These are phyloP conservation scores for Agonum fuliginosum DNA, from an alignment of 2,888 invertebrate species.

Conservation along the genomic window DNA sequence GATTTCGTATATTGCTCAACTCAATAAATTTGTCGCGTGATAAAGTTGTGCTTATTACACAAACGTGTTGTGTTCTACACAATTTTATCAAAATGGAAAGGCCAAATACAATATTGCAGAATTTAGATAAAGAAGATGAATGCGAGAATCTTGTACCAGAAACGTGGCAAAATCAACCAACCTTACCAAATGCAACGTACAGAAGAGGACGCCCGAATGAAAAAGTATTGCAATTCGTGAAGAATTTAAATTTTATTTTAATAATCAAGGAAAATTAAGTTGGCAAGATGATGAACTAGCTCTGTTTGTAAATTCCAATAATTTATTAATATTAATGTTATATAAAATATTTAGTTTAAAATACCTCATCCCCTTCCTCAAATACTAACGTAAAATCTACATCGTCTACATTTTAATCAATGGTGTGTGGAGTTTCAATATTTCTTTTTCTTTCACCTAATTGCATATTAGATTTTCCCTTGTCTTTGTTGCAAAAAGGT, in stretches of 20 bases:
- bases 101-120: not conserved
- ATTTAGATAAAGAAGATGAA: not conserved
- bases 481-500: no score
- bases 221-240: not conserved
- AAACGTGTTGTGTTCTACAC: not conserved
- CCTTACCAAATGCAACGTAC: not conserved
- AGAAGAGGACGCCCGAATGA: not conserved
- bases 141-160: not conserved
- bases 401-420: no score
- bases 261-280: not conserved
- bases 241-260: not conserved
- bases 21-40: not conserved
- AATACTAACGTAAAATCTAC: no score
- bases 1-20: not conserved
- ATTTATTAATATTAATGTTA: no score
- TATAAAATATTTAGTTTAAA: no score
- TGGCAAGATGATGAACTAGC: no score
- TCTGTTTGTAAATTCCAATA: no score
- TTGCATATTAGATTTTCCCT: no score
- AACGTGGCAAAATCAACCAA: not conserved
- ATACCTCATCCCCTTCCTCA: no score
- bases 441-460: no score
- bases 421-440: no score
- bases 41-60: not conserved
- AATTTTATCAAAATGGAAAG: not conserved